Conservation (phyloP, 2,888 invertebrate species). For the Rosalia funebris region DNA sequence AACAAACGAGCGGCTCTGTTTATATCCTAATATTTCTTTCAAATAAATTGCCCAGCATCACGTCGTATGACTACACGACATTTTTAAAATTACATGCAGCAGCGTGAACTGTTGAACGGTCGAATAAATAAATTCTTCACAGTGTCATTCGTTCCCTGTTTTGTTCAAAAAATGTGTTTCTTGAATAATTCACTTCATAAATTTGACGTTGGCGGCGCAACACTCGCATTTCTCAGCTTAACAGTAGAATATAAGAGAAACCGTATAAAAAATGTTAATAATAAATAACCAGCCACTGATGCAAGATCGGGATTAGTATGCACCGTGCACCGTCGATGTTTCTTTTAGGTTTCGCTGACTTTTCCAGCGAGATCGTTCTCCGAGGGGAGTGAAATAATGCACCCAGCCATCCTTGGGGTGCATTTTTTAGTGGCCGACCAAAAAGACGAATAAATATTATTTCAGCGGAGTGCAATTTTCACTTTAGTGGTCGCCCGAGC, state of each 20-base stretch:
- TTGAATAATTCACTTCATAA: conserved; percentile 27
- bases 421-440: conserved; percentile 60
- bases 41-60: conserved; percentile 10
- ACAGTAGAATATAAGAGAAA: conserved; percentile 20
- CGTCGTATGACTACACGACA: conserved; percentile 1
- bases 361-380: conserved; percentile 40
- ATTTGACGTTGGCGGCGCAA: conserved; percentile 20
- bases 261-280: conserved; percentile 29
- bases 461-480: conserved; percentile 62
- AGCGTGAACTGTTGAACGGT: conserved; percentile 2
- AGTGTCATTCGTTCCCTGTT: neutral
- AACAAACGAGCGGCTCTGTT: conserved; percentile 4
- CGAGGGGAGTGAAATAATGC: conserved; percentile 56
- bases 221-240: conserved; percentile 21
- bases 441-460: conserved; percentile 62
- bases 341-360: conserved; percentile 42
- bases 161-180: conserved; percentile 16
- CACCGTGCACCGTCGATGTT: conserved; percentile 37
- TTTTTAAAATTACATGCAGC: conserved; percentile 15
- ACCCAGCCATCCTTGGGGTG: conserved; percentile 57
- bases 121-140: conserved; percentile 9
- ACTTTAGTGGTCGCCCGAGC: conserved; percentile 50
- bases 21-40: conserved; percentile 5
- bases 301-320: conserved; percentile 41
- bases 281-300: conserved; percentile 32